Base-by-base conservation (phyloP, 1,140 invertebrate species). In the Drepana arcuata region DNA sequence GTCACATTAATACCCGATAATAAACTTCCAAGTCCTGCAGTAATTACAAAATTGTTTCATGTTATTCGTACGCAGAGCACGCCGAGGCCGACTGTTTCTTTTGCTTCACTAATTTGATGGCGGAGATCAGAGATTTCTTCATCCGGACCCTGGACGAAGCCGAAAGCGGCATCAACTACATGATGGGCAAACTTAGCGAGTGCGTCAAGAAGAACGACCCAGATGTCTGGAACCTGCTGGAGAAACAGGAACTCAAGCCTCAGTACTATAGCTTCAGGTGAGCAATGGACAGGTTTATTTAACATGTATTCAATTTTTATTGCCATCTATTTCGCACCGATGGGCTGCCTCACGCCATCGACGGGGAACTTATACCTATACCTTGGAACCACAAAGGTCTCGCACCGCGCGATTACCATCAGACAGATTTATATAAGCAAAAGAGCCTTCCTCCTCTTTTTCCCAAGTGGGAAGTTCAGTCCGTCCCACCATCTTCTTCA, bases 11-110 rank as follows among this genome's bases (percentile, higher is more conserved):
- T n/a, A n/a, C n/a, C n/a, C n/a, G n/a, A n/a, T n/a, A n/a, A n/a
- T n/a, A n/a, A n/a, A n/a, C n/a, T n/a, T n/a, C n/a, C n/a, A n/a
- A n/a, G n/a, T n/a, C n/a, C n/a, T n/a, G n/a, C n/a, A n/a, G n/a
- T n/a, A n/a, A n/a, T n/a, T n/a, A 34, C 9, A 7, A 7, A n/a
- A 24, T 11, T 24, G 10, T 34, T 4, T 25, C 16, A 6, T 14
- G 9, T 18, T 18, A 16, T 34, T 14, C 58, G 51, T 48, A 87
- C 87, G 28, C 80, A 95, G 96, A 93, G 70, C 87, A 94, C 73
- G 97, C 97, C 0, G 98, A 99, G 78, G 95, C 96, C 0, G 98
- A 99, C 72, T 93, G 95, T 37, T 99, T 99, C 75, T 99, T 96
- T 73, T 97, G 96, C 64, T 99, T 99, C 63, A 99, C 96, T 1